phyloP scores from a whole-genome alignment of 2,888 invertebrate genomes.

The Augochlorella aurata region DNA sequence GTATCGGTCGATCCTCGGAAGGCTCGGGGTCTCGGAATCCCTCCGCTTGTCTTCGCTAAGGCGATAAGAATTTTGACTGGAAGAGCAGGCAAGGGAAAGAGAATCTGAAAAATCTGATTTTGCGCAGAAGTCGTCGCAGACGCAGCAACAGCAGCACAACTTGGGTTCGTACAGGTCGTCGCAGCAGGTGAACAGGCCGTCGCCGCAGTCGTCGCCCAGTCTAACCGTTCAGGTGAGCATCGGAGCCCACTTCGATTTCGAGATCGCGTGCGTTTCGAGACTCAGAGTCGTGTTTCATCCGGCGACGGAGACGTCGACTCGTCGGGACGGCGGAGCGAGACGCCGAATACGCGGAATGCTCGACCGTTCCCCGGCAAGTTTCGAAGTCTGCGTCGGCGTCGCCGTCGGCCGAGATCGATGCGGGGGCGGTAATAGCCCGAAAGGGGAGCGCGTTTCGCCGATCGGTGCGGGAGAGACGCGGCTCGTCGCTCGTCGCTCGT shows the following conservation, averaged over 20 bases:
- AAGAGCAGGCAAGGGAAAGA: no score
- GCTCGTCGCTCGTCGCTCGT: background rate
- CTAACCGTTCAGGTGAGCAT: constrained; percentile 81
- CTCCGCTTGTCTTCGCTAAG: no score
- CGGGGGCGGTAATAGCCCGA: background rate
- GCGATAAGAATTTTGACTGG: no score
- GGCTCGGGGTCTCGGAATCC: no score
- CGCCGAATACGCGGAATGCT: background rate
- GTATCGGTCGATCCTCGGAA: no score
- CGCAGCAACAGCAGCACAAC: constrained; percentile 83
- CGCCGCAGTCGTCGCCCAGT: constrained; percentile 83
- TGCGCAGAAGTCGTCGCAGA: constrained; percentile 75
- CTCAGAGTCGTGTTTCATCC: no score
- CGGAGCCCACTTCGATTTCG: background rate
- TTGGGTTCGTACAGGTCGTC: constrained; percentile 82
- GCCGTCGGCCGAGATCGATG: background rate
- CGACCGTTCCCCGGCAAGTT: background rate
- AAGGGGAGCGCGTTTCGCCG: background rate
- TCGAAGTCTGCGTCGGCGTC: background rate
- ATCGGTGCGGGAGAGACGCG: no score
- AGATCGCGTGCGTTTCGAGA: no score
- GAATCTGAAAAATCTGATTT: background rate
- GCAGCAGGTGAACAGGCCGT: constrained; percentile 83
- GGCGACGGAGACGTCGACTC: no score
- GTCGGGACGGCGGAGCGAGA: no score